Conservation (phyloP, 2,888 invertebrate genomes). For the Macropis europaea region DNA sequence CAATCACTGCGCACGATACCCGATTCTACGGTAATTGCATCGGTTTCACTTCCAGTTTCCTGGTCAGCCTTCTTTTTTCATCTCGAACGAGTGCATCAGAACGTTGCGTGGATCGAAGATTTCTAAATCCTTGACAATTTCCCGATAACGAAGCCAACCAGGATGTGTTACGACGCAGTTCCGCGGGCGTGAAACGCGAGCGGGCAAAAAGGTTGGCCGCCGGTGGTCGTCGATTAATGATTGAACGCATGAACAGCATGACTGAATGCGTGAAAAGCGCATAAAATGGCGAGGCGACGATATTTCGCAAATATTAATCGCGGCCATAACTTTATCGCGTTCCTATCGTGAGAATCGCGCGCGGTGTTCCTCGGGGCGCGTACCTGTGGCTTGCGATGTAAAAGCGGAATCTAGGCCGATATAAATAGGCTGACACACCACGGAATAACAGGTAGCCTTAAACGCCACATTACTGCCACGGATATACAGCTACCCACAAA, state of each 20-base stretch:
- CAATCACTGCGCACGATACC: too few species aligned
- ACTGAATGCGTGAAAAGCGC: slow-evolving; percentile 19
- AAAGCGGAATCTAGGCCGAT: slow-evolving; percentile 79
- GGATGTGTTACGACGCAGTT: slow-evolving; percentile 8
- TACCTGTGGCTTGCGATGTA: slow-evolving; percentile 72
- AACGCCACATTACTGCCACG: slow-evolving; percentile 57
- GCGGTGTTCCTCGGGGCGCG: slow-evolving; percentile 66
- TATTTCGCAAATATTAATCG: slow-evolving; percentile 73
- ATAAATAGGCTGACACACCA: slow-evolving; percentile 78
- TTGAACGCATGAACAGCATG: slow-evolving; percentile 11
- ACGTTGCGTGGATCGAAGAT: slow-evolving; percentile 12
- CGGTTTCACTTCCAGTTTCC: too few species aligned
- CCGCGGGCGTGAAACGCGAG: slow-evolving; percentile 15
- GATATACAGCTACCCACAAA: too few species aligned
- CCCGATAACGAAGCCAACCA: slow-evolving; percentile 15
- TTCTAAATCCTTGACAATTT: slow-evolving; percentile 42
- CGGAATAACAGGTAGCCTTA: slow-evolving; percentile 79
- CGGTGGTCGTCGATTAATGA: slow-evolving; percentile 24
- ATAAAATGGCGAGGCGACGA: slow-evolving; percentile 24
- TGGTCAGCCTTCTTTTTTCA: too few species aligned
- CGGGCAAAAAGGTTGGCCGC: slow-evolving; percentile 1
- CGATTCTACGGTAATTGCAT: too few species aligned
- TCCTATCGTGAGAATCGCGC: slow-evolving; percentile 75
- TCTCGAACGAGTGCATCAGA: too few species aligned
- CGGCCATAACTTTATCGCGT: slow-evolving; percentile 65